A percentile compares a stretch with the other conserved stretches of the same genome.
phyloP scores from a whole-genome alignment of 2,888 invertebrate species.

The Proisotoma minuta region DNA sequence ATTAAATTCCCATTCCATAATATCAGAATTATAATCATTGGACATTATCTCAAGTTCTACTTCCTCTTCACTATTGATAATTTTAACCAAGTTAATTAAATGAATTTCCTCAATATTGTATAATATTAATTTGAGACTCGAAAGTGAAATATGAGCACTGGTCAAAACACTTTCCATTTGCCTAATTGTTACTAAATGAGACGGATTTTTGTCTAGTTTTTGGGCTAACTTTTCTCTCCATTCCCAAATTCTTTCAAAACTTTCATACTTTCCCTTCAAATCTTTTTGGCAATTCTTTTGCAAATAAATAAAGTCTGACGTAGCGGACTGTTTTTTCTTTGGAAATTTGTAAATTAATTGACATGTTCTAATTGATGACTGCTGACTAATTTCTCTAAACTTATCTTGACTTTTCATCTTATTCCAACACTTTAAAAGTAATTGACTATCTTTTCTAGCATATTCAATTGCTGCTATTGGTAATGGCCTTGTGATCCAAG shows the following conservation, averaged over 20 bases:
- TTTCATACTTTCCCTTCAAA: neutral
- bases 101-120: neutral
- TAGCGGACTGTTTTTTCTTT: neutral
- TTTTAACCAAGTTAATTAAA: neutral
- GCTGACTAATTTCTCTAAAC: neutral
- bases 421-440: slow-evolving; percentile 1
- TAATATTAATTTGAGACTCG: slow-evolving; percentile 2
- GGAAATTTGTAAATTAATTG: neutral
- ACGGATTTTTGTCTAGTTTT: neutral
- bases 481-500: neutral
- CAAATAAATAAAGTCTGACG: neutral
- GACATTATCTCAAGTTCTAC: neutral
- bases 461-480: slow-evolving; percentile 1
- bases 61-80: neutral
- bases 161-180: neutral
- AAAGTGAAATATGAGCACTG: neutral
- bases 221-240: neutral
- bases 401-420: neutral
- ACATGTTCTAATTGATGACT: neutral
- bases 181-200: neutral
- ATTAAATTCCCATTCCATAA: neutral
- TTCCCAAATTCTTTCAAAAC: neutral
- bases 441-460: neutral
- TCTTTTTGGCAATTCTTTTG: neutral
- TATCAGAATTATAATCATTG: neutral